Evolutionary conservation across 2,797 vertebrate genomes (phyloP), one percentile per base, ranked within the genome.

Genomic region (Capromys pilorides): DNA sequence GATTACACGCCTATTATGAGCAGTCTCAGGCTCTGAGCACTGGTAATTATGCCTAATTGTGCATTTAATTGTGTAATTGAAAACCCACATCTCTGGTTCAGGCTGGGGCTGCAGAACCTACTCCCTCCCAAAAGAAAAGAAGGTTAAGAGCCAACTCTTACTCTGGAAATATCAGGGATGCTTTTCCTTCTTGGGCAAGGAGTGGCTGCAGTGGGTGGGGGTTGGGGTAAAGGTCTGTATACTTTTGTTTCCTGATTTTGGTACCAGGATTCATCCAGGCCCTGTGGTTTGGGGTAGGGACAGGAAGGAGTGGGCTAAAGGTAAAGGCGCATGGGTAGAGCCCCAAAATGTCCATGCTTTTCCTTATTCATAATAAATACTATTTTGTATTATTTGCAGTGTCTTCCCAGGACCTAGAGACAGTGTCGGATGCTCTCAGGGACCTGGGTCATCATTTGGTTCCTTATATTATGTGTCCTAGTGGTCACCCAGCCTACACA

Each of bases 61-160:
- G 98, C 98, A 98, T 98, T 98, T 98, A 98, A 98, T 98, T 98
- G 98, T 98, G 97, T 98, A 98, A 98, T 98, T 98, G 98, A 98
- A 98, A 98, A 98, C 94, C 97, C 97, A 96, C 97, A 97, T 93
- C 89, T 97, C 97, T 97, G 95, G 97, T 96, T 95, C 96, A 86
- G 96, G 94, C 78, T 96, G 97, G 97, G 97, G 96, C 96, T 96
- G 66, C 87, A 96, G 90, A 98, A 97, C 31, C 95, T 18, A 6
- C 77, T 84, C 82, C 81, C 22, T 26, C 59, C 51, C 19, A 39
- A 45, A 28, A 57, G 92, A 66, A 83, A 88, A 85, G 45, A 79
- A 67, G 88, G 36, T 49, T 57, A 90, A 85, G 85, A 83, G 61
- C 59, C 79, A 88, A 88, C 85, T 64, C 24, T 22, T 75, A 59